Conservation (phyloP, 2,797 vertebrate genomes). For the Galagoides demidoff region DNA sequence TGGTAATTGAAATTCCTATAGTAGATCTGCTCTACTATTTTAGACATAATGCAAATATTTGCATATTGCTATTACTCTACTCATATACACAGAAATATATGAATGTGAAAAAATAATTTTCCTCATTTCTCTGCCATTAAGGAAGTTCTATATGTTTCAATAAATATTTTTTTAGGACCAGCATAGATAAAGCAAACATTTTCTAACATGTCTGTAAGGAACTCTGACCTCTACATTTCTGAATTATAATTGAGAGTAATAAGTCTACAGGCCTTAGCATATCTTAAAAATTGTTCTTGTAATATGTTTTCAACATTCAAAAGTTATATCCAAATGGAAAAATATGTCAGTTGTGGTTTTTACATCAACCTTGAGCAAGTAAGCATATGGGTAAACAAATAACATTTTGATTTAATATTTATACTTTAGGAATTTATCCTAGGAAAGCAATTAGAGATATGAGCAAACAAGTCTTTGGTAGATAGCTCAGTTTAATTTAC, state of each 20-base stretch:
- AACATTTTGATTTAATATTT: neutral
- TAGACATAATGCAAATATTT: conserved; percentile 79
- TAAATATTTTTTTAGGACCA: neutral
- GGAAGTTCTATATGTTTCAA: neutral
- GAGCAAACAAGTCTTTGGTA: neutral
- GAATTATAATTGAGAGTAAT: conserved; percentile 13
- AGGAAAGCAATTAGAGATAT: neutral
- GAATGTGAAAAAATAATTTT: conserved; percentile 41
- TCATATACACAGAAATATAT: conserved; percentile 36
- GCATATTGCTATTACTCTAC: conserved; percentile 65
- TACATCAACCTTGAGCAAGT: neutral
- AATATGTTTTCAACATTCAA: neutral
- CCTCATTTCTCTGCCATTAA: neutral
- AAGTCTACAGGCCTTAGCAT: neutral
- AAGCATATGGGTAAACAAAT: conserved; percentile 32
- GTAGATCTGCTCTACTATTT: conserved; percentile 77
- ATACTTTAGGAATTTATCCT: neutral
- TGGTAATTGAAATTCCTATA: conserved; percentile 79
- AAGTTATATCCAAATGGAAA: neutral
- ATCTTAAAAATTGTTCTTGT: neutral
- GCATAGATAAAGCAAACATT: conserved; percentile 12
- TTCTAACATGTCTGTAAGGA: neutral
- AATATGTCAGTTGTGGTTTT: neutral
- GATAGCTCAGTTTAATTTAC: neutral
- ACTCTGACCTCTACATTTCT: conserved; percentile 13